Conservation (phyloP, 2,888 invertebrate genomes). For the Acrobasis repandana region DNA sequence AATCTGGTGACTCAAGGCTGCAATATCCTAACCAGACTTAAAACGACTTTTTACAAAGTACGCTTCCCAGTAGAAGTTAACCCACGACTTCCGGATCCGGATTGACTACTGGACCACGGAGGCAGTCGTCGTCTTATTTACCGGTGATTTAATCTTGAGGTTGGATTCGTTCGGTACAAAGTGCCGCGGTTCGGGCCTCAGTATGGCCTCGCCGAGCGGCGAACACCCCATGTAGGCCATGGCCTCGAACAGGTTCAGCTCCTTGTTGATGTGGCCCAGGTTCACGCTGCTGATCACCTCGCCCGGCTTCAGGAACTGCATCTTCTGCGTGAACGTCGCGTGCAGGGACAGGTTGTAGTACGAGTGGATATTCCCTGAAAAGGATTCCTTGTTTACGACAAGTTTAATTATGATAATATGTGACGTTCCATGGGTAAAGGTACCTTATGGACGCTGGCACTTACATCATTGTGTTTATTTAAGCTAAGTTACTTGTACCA, state of each 20-base stretch:
- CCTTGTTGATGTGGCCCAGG: conserved; percentile 68
- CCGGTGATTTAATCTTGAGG: conserved; percentile 52
- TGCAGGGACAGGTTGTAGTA: conserved; percentile 64
- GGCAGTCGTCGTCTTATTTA: conserved; percentile 41
- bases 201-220: conserved; percentile 81
- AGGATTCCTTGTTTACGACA: not conserved
- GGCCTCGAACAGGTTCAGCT: conserved; percentile 84
- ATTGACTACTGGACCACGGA: too few relatives aligned
- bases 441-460: too few relatives aligned
- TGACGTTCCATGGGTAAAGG: too few relatives aligned
- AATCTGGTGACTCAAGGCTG: too few relatives aligned
- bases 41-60: too few relatives aligned
- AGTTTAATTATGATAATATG: too few relatives aligned
- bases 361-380: conserved; percentile 64
- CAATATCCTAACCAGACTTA: too few relatives aligned
- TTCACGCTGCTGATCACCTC: conserved; percentile 53
- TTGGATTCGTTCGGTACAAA: conserved; percentile 46
- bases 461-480: too few relatives aligned
- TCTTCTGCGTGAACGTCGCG: conserved; percentile 62
- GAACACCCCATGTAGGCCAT: conserved; percentile 84
- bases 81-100: too few relatives aligned
- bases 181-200: conserved; percentile 80
- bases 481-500: too few relatives aligned
- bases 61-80: too few relatives aligned
- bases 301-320: conserved; percentile 54